A percentile compares a stretch with the other conserved stretches of the same genome.
Evolutionary conservation across 2,888 invertebrate species (phyloP).

Genomic region (Phrixothrix hirtus): DNA sequence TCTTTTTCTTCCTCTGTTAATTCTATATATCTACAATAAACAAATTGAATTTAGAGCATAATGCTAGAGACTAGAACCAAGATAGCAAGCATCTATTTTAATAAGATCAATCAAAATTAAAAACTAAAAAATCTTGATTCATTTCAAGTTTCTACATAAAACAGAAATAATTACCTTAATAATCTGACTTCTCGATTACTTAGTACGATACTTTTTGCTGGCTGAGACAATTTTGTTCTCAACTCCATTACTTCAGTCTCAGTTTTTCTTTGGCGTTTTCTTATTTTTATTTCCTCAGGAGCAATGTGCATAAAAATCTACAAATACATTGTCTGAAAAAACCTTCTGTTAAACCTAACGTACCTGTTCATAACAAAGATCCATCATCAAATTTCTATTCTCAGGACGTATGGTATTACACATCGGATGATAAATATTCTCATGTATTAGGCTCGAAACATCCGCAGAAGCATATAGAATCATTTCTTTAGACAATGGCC

Average conservation of each 20-base stretch:
- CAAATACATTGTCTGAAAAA: constrained; percentile 29
- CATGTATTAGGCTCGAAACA: constrained; percentile 83
- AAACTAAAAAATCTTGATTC: no score
- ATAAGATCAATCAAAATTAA: no score
- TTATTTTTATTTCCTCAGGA: constrained; percentile 81
- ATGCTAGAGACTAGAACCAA: no score
- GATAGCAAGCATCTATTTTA: no score
- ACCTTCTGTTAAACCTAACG: no score
- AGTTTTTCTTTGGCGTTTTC: constrained; percentile 87
- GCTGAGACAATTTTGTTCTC: constrained; percentile 77
- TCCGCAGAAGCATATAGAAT: constrained; percentile 88
- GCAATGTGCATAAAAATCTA: constrained; percentile 78
- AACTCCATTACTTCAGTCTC: constrained; percentile 89
- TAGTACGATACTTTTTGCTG: constrained; percentile 83
- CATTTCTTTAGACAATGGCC: constrained; percentile 90
- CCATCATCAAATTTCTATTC: constrained; percentile 73
- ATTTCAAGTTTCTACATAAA: not conserved
- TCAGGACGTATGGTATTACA: constrained; percentile 71
- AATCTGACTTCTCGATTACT: constrained; percentile 90
- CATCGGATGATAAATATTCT: constrained; percentile 78
- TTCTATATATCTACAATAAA: constrained; percentile 68
- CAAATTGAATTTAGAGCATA: not conserved
- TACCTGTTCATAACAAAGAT: constrained; percentile 83
- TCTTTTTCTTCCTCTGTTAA: constrained; percentile 91
- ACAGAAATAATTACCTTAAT: constrained; percentile 60